These are phyloP conservation scores for Eumerus sabulonum DNA, from an alignment of 2,888 invertebrate species.

Conservation along the genomic window DNA sequence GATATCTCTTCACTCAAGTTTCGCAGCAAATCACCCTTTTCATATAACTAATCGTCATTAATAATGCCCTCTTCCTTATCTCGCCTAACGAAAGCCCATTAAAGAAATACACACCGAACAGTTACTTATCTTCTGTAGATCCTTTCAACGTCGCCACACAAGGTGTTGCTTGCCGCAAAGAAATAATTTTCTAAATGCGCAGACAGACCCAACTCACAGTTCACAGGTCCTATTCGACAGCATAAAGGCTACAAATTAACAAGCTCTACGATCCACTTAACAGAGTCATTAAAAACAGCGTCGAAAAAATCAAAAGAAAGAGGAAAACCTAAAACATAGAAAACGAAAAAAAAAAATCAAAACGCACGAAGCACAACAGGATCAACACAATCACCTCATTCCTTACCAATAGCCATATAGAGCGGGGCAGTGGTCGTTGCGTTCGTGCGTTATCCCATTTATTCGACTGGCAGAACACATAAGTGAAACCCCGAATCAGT, in stretches of 20 bases:
- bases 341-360: constrained; percentile 42
- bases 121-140: constrained; percentile 21
- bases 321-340: constrained; percentile 14
- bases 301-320: constrained; percentile 20
- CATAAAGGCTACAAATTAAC: constrained; percentile 45
- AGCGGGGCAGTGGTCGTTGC: no score
- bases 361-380: constrained; percentile 43
- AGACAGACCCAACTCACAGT: no score
- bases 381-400: no score
- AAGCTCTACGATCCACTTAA: constrained; percentile 63
- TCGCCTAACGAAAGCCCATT: constrained; percentile 12
- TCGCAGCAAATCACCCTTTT: constrained; percentile 19
- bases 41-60: constrained; percentile 1
- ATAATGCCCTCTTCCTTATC: constrained; percentile 37
- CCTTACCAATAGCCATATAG: no score
- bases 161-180: constrained; percentile 22
- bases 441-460: constrained; percentile 40
- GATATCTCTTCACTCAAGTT: constrained; percentile 3
- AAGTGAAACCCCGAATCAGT: constrained; percentile 62
- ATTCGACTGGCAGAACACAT: constrained; percentile 53
- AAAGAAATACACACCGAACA: constrained; percentile 18
- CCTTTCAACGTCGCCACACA: constrained; percentile 44
- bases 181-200: constrained; percentile 20
- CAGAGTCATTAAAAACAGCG: constrained; percentile 57
- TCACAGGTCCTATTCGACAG: not conserved